A percentile compares a stretch with the other conserved stretches of the same genome.
phyloP scores from a whole-genome alignment of 2,888 invertebrate genomes.

The Rugalucina vietnamica region DNA sequence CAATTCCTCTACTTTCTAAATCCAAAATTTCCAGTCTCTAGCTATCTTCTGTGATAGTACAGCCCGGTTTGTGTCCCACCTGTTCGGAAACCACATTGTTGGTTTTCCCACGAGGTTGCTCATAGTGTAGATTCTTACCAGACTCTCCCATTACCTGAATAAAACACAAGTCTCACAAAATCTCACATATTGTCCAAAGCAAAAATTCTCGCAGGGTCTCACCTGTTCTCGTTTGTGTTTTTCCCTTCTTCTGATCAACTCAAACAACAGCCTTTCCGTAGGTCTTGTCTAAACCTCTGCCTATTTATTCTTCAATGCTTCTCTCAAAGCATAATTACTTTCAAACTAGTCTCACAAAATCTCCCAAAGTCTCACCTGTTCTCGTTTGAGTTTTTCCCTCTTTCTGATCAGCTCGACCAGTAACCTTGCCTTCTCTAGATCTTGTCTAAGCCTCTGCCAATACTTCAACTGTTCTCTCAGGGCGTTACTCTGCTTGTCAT shows the following conservation, averaged over 20 bases:
- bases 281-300: conserved; percentile 96
- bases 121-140: too few relatives aligned
- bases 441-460: conserved; percentile 96
- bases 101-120: too few relatives aligned
- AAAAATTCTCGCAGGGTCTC: too few relatives aligned
- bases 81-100: too few relatives aligned
- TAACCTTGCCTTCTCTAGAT: conserved; percentile 95
- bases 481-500: conserved; percentile 81
- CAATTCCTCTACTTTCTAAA: too few relatives aligned
- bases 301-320: conserved; percentile 92
- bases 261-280: conserved; percentile 96
- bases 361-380: conserved; percentile 86
- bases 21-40: too few relatives aligned
- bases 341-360: too few relatives aligned
- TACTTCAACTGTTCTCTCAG: conserved; percentile 88
- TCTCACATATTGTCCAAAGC: too few relatives aligned
- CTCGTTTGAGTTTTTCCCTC: conserved; percentile 96
- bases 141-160: too few relatives aligned
- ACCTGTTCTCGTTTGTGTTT: conserved; percentile 93
- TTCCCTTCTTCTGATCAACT: conserved; percentile 97
- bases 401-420: conserved; percentile 97
- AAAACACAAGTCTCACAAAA: too few relatives aligned
- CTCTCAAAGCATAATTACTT: conserved; percentile 78
- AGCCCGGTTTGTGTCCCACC: too few relatives aligned
- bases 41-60: too few relatives aligned